Evolutionary conservation across 53 echinoderm and acorn worm genomes (phyloP).

Genomic region (Arbacia lixula): DNA sequence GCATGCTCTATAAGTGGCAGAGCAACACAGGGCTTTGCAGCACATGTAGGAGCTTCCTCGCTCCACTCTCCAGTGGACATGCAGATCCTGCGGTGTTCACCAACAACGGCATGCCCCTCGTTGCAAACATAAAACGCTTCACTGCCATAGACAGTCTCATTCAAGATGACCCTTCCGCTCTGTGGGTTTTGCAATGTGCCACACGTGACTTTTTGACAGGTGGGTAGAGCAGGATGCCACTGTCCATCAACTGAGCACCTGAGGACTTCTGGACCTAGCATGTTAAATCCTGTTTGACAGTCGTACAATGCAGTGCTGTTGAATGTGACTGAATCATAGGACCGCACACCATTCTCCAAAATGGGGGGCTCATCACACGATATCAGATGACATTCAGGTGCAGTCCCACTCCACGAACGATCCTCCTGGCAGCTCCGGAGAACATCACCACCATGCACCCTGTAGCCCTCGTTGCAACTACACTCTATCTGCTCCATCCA

Average conservation of each 20-base stretch:
- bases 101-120: slow-evolving; percentile 65
- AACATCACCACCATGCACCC: slow-evolving; percentile 28
- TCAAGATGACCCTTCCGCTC: slow-evolving; percentile 19
- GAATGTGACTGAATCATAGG: slow-evolving; percentile 19
- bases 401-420: slow-evolving; percentile 26
- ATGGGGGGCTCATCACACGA: slow-evolving; percentile 30
- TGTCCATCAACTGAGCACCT: slow-evolving; percentile 17
- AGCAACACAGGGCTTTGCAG: neutral
- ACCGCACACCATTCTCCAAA: slow-evolving; percentile 18
- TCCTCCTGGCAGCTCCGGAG: slow-evolving; percentile 32
- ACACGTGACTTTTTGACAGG: slow-evolving; percentile 25
- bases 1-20: slow-evolving; percentile 15
- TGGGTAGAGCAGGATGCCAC: slow-evolving; percentile 11
- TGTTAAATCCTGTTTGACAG: slow-evolving; percentile 9
- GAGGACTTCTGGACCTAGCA: neutral
- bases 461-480: slow-evolving; percentile 77
- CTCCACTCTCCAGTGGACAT: slow-evolving; percentile 70
- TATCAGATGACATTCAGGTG: slow-evolving; percentile 13
- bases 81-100: slow-evolving; percentile 39
- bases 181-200: slow-evolving; percentile 22
- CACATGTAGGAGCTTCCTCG: slow-evolving; percentile 3
- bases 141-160: slow-evolving; percentile 58
- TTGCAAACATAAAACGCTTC: slow-evolving; percentile 69
- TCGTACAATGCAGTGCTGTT: slow-evolving; percentile 38
- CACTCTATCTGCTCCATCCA: slow-evolving; percentile 55